These are phyloP conservation scores for Empidonax alnorum DNA, from an alignment of 2,113 vertebrate species.

Conservation along the genomic window DNA sequence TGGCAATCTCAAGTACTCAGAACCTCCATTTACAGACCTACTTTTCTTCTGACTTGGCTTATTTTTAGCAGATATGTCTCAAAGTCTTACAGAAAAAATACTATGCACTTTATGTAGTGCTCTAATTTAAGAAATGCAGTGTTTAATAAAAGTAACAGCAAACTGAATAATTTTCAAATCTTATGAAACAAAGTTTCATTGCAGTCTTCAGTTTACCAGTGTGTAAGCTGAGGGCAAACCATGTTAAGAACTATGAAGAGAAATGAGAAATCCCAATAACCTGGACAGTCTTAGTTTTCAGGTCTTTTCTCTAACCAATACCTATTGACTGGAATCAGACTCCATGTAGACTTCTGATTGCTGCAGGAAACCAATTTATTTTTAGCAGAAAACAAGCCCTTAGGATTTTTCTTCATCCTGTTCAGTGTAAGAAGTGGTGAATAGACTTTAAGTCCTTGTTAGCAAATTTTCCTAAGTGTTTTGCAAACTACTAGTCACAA, in stretches of 20 bases:
- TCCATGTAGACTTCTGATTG: neutral
- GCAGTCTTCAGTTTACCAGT: neutral
- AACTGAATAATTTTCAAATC: neutral
- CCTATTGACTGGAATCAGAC: neutral
- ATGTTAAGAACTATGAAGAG: neutral
- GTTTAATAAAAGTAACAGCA: neutral
- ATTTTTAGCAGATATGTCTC: neutral
- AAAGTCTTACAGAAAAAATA: neutral
- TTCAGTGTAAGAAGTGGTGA: neutral
- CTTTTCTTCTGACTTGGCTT: neutral
- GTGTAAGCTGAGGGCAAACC: neutral
- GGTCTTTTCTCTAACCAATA: neutral
- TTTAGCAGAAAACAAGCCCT: neutral
- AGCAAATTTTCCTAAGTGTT: conserved; percentile 18
- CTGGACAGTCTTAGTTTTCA: neutral
- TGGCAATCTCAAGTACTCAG: neutral
- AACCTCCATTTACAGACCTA: neutral
- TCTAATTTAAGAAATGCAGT: neutral
- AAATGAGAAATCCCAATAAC: neutral
- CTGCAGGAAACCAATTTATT: conserved; percentile 18
- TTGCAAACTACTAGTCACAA: neutral
- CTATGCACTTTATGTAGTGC: neutral
- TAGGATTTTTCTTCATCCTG: neutral
- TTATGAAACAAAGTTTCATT: neutral
- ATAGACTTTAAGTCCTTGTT: neutral